phyloP scores from a whole-genome alignment of 2,888 invertebrate species.

The Drosophila flavopinicola region DNA sequence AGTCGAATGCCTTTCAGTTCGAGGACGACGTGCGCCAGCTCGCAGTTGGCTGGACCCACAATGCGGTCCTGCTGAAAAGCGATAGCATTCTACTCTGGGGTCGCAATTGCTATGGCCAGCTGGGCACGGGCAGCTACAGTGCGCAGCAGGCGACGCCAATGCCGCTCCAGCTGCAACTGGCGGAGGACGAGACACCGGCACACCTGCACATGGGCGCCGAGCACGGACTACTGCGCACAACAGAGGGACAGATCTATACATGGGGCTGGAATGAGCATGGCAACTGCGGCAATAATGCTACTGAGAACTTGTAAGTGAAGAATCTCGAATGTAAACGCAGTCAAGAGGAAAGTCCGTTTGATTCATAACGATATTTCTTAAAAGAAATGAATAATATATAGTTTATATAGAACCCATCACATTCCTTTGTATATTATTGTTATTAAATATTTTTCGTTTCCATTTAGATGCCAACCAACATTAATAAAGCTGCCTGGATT shows the following conservation, averaged over 20 bases:
- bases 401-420: too few relatives aligned
- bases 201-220: constrained; percentile 89
- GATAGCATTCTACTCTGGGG: constrained; percentile 91
- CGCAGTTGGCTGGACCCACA: constrained; percentile 91
- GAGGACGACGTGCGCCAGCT: constrained; percentile 86
- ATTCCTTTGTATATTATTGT: not conserved
- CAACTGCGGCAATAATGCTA: constrained; percentile 89
- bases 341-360: too few relatives aligned
- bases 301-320: constrained; percentile 82
- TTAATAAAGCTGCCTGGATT: constrained; percentile 70
- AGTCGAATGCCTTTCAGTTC: constrained; percentile 86
- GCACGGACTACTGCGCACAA: constrained; percentile 89
- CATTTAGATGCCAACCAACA: constrained; percentile 76
- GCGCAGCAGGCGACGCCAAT: constrained; percentile 79
- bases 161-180: constrained; percentile 64
- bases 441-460: too few relatives aligned
- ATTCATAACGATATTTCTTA: too few relatives aligned
- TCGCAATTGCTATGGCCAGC: constrained; percentile 91
- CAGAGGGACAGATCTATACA: constrained; percentile 88
- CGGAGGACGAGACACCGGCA: constrained; percentile 62
- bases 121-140: constrained; percentile 85
- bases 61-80: constrained; percentile 87
- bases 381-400: too few relatives aligned
- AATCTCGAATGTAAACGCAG: too few relatives aligned
- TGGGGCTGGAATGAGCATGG: constrained; percentile 98